Evolutionary conservation across 2,888 invertebrate species (phyloP), one percentile per base, ranked within the genome.

Genomic region (Troilus luridus): DNA sequence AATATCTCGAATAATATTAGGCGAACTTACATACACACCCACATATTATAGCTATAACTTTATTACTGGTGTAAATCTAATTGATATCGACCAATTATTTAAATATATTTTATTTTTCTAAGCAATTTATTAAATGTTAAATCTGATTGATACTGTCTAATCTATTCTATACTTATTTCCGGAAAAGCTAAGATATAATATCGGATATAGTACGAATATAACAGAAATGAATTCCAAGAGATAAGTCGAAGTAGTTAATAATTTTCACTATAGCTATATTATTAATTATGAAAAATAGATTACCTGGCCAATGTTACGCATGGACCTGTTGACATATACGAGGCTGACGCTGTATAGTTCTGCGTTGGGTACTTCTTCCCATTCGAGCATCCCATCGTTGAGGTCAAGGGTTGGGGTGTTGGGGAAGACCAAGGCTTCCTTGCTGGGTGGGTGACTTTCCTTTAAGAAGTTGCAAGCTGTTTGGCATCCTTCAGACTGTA

Each of bases 401-500:
- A 90, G 88, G 62, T 64, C 54, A 19, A 90, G 88, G 0, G 56
- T 54, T 17, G 90, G 90, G 1, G 77, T 59, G 9, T 56, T 85
- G 0, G 81, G 59, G 64, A 90, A 90, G 27, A 90, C 62, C 41
- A 90, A 60, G 1, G 58, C 41, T 59, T 81, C 85, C 24, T 81
- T 90, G 12, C 60, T 81, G 17, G 56, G 90, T 54, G 58, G 85
- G 7, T 81, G 58, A 12, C 7, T 27, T 24, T 64, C 27, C 56
- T 72, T 41, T 62, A 85, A 90, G 85, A n/a, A 90, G 19, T 41
- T 62, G 56, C 90, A 90, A n/a, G 90, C 90, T 12, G 72, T 72
- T 85, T 88, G 60, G 24, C 90, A 90, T 19, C 90, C 90, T 54
- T 85, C 90, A 27, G 90, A 90, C 90, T 90, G 59, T 7, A 90